A percentile compares a stretch with the other conserved stretches of the same genome.
These are phyloP conservation scores for Pyrrhopygopsis socrates DNA, from an alignment of 2,888 invertebrate genomes.

Conservation along the genomic window DNA sequence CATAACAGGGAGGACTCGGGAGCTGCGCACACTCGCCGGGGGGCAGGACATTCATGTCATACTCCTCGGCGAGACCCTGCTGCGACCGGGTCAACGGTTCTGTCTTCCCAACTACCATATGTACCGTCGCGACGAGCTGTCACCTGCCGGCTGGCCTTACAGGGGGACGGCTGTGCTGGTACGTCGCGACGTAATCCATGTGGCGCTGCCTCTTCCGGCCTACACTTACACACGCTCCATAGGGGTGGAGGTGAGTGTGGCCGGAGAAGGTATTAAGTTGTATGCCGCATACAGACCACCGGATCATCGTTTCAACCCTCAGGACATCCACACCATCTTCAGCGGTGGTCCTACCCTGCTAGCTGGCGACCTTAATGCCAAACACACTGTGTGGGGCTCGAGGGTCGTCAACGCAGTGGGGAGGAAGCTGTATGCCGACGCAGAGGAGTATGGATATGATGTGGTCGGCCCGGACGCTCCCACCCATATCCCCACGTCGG, in stretches of 20 bases:
- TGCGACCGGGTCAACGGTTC: background rate
- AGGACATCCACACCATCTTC: background rate
- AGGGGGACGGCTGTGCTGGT: background rate
- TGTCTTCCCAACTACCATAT: background rate
- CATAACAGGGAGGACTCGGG: background rate
- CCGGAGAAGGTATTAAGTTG: background rate
- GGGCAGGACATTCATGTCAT: constrained; percentile 5
- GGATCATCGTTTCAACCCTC: background rate
- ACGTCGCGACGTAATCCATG: background rate
- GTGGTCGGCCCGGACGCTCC: background rate
- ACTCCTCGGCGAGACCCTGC: constrained; percentile 6
- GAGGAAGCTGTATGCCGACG: background rate
- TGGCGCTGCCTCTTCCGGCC: background rate
- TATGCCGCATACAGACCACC: background rate
- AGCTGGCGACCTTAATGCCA: background rate
- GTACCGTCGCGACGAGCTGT: background rate
- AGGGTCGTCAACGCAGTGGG: background rate
- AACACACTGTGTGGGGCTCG: background rate
- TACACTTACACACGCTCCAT: background rate
- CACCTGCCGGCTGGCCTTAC: background rate
- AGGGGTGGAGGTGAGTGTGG: background rate
- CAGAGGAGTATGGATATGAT: background rate
- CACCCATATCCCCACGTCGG: background rate
- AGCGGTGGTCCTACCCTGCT: background rate
- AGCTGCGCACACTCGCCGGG: background rate